Conservation (phyloP, 2,113 vertebrate species). For the Coregonus clupeaformis region DNA sequence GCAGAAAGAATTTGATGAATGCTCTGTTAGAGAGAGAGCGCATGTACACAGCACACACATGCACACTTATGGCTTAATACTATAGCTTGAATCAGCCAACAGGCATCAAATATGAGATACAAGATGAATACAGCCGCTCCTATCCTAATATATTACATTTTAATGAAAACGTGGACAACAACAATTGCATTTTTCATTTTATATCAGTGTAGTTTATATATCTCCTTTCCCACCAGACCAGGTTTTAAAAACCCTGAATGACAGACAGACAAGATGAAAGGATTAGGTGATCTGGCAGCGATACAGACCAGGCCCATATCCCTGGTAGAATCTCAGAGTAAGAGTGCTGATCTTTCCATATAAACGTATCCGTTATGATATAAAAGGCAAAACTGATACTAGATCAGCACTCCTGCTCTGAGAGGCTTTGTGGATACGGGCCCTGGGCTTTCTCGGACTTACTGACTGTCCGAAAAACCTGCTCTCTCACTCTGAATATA, state of each 20-base stretch:
- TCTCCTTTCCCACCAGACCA: not conserved
- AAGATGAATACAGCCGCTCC: not conserved
- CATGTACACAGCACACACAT: not conserved
- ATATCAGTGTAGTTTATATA: slow-evolving; percentile 1
- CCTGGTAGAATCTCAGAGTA: too few species aligned
- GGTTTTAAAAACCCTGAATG: slow-evolving; percentile 24
- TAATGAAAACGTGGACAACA: not conserved
- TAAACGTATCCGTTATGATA: too few species aligned
- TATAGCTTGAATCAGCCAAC: too few species aligned
- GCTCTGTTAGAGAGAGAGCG: not conserved
- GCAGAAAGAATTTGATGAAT: slow-evolving; percentile 18
- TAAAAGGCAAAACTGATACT: too few species aligned
- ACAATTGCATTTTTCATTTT: not conserved
- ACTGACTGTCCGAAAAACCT: slow-evolving; percentile 38
- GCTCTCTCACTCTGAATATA: slow-evolving; percentile 26
- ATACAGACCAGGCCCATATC: not conserved
- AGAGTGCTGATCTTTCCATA: too few species aligned
- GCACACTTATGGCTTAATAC: not conserved
- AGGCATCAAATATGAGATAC: not conserved
- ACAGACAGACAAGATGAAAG: slow-evolving; percentile 31
- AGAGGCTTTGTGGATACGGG: too few species aligned
- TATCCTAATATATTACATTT: too few species aligned
- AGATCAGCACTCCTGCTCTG: too few species aligned
- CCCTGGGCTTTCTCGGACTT: too few species aligned
- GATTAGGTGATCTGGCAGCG: slow-evolving; percentile 49